Evolutionary conservation across 1,140 invertebrate species (phyloP).

Genomic region (Drosophila baimaii): DNA sequence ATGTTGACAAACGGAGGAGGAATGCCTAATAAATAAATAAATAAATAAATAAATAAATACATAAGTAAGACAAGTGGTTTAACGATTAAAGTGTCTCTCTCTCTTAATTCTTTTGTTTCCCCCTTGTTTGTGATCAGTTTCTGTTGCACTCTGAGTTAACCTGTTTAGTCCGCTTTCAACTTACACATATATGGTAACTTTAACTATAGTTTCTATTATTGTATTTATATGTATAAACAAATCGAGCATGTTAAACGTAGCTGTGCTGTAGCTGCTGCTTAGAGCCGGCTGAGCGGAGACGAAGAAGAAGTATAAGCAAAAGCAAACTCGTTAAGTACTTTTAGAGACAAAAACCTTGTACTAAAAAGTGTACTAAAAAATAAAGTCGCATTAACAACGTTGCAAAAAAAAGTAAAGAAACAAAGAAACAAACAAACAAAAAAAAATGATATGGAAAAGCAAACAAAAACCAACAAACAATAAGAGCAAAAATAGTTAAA

Average conservation of each 20-base stretch:
- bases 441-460: constrained; percentile 12
- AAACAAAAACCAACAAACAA: constrained; percentile 42
- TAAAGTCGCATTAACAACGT: constrained; percentile 68
- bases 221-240: constrained; percentile 81
- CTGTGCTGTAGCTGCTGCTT: constrained; percentile 47
- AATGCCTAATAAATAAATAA: constrained; percentile 62
- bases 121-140: constrained; percentile 52
- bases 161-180: constrained; percentile 67
- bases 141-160: constrained; percentile 70
- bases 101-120: constrained; percentile 23
- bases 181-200: constrained; percentile 52
- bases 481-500: constrained; percentile 60
- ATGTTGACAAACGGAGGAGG: constrained; percentile 42
- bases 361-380: constrained; percentile 66
- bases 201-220: constrained; percentile 75
- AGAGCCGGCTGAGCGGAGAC: constrained; percentile 59
- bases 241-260: constrained; percentile 72
- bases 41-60: constrained; percentile 24
- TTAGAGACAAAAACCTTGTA: constrained; percentile 71
- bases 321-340: constrained; percentile 81
- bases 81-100: constrained; percentile 32
- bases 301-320: constrained; percentile 54
- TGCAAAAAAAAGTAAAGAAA: constrained; percentile 42
- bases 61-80: constrained; percentile 36
- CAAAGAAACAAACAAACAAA: constrained; percentile 10